Evolutionary conservation across 2,888 invertebrate species (phyloP).

Genomic region (Boloria euphrosyne): DNA sequence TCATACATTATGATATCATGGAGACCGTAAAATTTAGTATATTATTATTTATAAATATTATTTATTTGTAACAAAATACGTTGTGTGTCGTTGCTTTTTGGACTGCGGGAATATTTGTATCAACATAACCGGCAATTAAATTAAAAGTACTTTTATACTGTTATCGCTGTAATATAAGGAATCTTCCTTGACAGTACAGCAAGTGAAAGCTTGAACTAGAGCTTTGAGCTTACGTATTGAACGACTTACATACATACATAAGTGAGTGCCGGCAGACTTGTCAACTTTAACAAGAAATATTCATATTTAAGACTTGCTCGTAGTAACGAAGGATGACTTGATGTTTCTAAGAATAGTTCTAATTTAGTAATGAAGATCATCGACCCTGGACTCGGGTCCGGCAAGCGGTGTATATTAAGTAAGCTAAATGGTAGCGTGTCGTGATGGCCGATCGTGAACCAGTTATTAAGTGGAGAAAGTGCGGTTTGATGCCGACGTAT

Average conservation of each 20-base stretch:
- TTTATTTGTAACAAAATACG: too few species aligned
- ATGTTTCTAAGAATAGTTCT: slow-evolving; percentile 14
- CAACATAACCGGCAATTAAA: too few species aligned
- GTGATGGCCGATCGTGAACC: slow-evolving; percentile 45
- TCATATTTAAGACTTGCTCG: slow-evolving; percentile 5
- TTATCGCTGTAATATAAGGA: too few species aligned
- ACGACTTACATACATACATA: background rate
- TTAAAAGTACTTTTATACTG: too few species aligned
- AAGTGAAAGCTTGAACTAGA: too few species aligned
- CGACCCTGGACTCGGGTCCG: slow-evolving; percentile 7
- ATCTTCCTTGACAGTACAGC: too few species aligned
- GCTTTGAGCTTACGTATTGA: background rate
- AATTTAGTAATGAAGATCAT: slow-evolving; percentile 31
- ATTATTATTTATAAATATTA: too few species aligned
- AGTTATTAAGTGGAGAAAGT: slow-evolving; percentile 58
- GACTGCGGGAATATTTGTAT: too few species aligned
- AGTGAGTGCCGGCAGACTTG: background rate
- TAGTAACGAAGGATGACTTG: background rate
- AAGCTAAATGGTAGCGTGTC: slow-evolving; percentile 41
- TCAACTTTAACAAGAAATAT: background rate
- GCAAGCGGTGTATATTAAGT: slow-evolving; percentile 24
- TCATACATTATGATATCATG: too few species aligned
- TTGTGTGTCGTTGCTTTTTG: background rate
- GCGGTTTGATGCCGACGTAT: slow-evolving; percentile 52
- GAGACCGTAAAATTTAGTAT: too few species aligned